Percentiles rank a stretch among this genome's conserved stretches.
Evolutionary conservation across 2,797 vertebrate species (phyloP).

Genomic region (Natrix natrix): DNA sequence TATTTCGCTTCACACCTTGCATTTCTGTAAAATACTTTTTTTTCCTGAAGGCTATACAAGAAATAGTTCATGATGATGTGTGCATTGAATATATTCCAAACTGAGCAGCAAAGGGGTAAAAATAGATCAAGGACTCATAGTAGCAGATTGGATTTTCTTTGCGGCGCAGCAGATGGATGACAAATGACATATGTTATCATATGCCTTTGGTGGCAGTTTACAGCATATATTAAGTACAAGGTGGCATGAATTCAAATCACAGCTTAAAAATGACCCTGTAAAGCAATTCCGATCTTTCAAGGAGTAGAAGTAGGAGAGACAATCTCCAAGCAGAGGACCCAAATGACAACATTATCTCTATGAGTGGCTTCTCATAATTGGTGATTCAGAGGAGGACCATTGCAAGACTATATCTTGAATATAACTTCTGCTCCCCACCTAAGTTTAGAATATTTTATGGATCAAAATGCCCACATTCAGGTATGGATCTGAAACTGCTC

Average conservation of each 20-base stretch:
- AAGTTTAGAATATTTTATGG: not conserved
- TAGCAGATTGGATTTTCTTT: not conserved
- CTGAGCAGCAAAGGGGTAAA: conserved; percentile 25
- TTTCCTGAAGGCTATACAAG: conserved; percentile 19
- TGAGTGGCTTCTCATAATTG: not conserved
- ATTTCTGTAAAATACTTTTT: conserved; percentile 38
- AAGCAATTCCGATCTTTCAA: not conserved
- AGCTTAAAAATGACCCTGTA: not conserved
- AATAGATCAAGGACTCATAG: conserved; percentile 41
- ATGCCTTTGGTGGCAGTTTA: conserved; percentile 4
- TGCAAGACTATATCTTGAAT: not conserved
- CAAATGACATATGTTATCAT: not conserved
- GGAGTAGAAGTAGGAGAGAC: not conserved
- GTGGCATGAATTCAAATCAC: conserved; percentile 15
- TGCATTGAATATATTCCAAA: conserved; percentile 23
- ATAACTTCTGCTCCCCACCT: not conserved
- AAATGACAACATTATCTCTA: not conserved
- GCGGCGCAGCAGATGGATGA: not conserved
- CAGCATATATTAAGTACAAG: not conserved
- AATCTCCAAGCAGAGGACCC: no score
- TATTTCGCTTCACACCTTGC: conserved; percentile 16
- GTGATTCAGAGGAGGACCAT: not conserved
- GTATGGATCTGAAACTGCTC: not conserved
- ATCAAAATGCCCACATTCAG: not conserved
- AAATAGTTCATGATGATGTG: not conserved